Percentiles rank a stretch among this genome's conserved stretches.
Evolutionary conservation across 2,797 vertebrate genomes (phyloP).

Genomic region (Poeciliopsis paucimaculata): DNA sequence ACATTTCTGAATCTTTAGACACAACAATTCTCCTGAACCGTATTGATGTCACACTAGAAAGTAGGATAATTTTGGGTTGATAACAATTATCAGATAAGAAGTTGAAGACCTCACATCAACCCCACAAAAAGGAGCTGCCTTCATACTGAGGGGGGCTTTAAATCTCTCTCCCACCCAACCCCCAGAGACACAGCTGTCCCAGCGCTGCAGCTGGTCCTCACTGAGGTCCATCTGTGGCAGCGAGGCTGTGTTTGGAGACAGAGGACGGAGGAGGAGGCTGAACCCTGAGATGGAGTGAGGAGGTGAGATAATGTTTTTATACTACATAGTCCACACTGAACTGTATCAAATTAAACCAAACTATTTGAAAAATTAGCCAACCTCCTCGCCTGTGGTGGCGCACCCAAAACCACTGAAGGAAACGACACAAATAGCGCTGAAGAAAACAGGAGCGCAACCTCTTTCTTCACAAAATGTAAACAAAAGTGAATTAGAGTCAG

Average conservation of each 20-base stretch:
- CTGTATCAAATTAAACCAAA: too few species aligned
- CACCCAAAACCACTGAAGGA: too few species aligned
- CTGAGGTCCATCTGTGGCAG: slow-evolving; percentile 56
- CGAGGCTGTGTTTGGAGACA: slow-evolving; percentile 17
- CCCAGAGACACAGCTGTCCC: slow-evolving; percentile 20
- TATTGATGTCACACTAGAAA: background rate
- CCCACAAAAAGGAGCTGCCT: slow-evolving; percentile 1
- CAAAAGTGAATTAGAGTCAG: too few species aligned
- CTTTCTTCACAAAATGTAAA: too few species aligned
- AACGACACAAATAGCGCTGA: too few species aligned
- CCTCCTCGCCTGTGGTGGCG: too few species aligned
- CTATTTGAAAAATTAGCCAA: too few species aligned
- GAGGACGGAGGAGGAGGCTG: background rate
- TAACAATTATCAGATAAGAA: slow-evolving; percentile 8
- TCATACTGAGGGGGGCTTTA: slow-evolving; percentile 27
- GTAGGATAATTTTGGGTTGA: background rate
- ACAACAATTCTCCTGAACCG: background rate
- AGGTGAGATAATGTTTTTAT: background rate
- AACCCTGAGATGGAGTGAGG: background rate
- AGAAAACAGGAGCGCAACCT: too few species aligned
- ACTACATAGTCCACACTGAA: too few species aligned
- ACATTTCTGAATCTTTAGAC: background rate
- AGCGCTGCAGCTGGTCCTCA: slow-evolving; percentile 66
- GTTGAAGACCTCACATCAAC: background rate
- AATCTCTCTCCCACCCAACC: slow-evolving; percentile 28